A percentile compares a stretch with the other conserved stretches of the same genome.
Evolutionary conservation across 2,113 vertebrate genomes (phyloP).

Genomic region (Vombatus ursinus): DNA sequence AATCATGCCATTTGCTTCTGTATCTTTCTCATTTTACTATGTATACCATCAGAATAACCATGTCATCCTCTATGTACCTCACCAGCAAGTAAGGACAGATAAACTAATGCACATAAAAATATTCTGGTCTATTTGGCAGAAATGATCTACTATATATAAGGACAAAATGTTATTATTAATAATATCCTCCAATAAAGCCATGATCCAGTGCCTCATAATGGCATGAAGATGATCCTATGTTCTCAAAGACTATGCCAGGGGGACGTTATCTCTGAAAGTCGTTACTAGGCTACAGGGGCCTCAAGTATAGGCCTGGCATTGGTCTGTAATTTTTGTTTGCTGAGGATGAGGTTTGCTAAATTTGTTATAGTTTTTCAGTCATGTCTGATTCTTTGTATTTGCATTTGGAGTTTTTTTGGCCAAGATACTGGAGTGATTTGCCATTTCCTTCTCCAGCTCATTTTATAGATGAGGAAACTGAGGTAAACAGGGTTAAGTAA

Average conservation of each 20-base stretch:
- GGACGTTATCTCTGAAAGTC: neutral
- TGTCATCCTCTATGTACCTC: neutral
- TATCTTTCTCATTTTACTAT: neutral
- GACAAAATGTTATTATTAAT: neutral
- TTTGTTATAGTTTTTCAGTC: neutral
- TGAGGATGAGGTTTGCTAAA: neutral
- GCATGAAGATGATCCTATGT: neutral
- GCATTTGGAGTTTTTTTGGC: neutral
- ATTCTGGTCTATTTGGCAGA: neutral
- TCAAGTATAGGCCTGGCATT: neutral
- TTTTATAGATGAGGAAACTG: neutral
- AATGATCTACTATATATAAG: neutral
- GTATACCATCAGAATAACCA: neutral
- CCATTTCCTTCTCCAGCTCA: neutral
- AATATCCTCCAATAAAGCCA: neutral
- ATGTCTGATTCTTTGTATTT: neutral
- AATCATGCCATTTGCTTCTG: neutral
- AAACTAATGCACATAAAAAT: neutral
- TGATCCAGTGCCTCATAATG: neutral
- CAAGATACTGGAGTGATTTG: neutral
- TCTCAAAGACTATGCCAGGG: neutral
- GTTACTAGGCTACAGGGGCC: fast-evolving
- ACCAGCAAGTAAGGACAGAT: neutral
- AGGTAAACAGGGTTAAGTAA: neutral
- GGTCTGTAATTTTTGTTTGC: neutral